Base-by-base conservation (phyloP, 1,140 invertebrate species). In the Stratiolaelaps scimitus region DNA sequence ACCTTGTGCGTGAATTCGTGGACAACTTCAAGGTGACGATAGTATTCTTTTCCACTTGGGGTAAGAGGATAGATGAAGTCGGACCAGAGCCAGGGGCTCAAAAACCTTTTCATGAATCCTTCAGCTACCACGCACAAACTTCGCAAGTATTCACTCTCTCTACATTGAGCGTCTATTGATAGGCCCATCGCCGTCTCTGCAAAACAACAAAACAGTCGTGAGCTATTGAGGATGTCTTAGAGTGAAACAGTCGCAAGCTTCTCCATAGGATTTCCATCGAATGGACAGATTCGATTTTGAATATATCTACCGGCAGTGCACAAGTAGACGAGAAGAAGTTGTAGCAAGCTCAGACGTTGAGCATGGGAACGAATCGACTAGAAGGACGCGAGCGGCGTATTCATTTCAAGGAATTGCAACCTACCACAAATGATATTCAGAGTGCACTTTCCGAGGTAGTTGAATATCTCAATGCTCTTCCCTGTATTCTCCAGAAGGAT, bases 101-200 rank as follows among this genome's bases (percentile, higher is more conserved):
- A 17, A 2, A 48, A 7, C 19, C 53, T 15, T 15, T 23, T 20
- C 53, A 60, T 60, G 53, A 19, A 34, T 2, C 26, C 13, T 17
- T 26, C 13, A 15, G 53, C 23, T 34, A 34, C 23, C 15, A 26
- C 17, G 15, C 34, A 26, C 15, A 60, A 26, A 23, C 86, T 84
- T 72, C 81, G 77, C 1, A 88, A 85, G 75, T 91, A 91, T 29
- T 83, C 84, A 67, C 85, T 79, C 29, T 75, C 77, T 70, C 84
- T 76, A 65, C 74, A 76, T 75, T 88, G 86, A 1, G 84, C 84
- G 73, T 83, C 80, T 10, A 88, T 79, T 72, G 80, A 78, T 67
- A 79, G 76, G 46, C 88, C 88, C 88, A 92, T 90, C 7, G 87
- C 87, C 67, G 87, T 87, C 76, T 90, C 87, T 40, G 34, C 34